These are phyloP conservation scores for Sinocyclocheilus grahami DNA, from an alignment of 2,113 vertebrate species.

Conservation along the genomic window DNA sequence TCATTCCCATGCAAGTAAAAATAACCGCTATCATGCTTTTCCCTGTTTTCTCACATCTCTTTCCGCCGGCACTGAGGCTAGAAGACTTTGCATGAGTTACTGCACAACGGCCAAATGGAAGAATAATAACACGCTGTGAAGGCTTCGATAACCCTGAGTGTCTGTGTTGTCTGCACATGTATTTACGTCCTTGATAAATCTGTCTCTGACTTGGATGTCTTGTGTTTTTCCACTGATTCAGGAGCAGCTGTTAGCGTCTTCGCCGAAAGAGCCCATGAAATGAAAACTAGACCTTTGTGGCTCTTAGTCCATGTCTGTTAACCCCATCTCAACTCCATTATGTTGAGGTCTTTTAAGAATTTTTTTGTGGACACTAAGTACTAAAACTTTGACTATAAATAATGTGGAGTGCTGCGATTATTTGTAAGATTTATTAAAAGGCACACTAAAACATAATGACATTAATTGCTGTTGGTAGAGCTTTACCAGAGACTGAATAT, in stretches of 20 bases:
- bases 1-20: constrained; percentile 14
- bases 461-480: background rate
- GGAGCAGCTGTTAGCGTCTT: no score
- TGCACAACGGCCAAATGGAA: background rate
- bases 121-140: constrained; percentile 5
- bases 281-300: background rate
- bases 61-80: background rate
- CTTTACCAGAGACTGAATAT: background rate
- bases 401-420: background rate
- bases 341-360: background rate
- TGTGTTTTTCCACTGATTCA: no score
- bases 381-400: background rate
- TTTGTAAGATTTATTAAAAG: background rate
- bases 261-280: background rate
- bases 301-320: background rate
- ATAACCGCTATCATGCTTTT: background rate
- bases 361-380: no score
- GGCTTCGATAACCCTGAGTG: constrained; percentile 4
- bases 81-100: background rate
- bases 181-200: background rate
- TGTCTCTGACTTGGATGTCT: background rate
- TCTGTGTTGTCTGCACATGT: background rate
- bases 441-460: background rate
- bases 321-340: background rate
- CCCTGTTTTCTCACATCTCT: background rate